phyloP scores from a whole-genome alignment of 2,797 vertebrate genomes.

The Hoplostethus mediterraneus region DNA sequence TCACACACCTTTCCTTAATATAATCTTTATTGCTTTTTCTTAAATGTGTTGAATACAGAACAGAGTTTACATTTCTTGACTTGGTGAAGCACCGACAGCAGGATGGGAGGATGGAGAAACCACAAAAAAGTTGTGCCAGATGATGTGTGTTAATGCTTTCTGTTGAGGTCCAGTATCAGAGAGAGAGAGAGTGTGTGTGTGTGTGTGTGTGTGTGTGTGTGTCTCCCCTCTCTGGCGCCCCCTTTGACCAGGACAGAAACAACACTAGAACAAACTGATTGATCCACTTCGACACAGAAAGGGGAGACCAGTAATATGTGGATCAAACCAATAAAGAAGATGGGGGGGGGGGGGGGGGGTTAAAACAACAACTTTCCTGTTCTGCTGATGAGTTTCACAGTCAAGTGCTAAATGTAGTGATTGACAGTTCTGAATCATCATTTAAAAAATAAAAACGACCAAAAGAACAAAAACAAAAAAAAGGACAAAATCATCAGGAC shows the following conservation, averaged over 20 bases:
- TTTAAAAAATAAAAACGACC: conserved; percentile 31
- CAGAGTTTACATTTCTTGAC: conserved; percentile 89
- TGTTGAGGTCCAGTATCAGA: conserved; percentile 59
- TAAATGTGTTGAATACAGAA: conserved; percentile 89
- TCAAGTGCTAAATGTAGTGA: conserved; percentile 98
- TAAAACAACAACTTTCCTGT: conserved; percentile 66
- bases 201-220: conserved; percentile 86
- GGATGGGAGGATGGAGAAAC: conserved; percentile 1
- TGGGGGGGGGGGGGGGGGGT: too few relatives aligned
- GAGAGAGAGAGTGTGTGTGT: conserved; percentile 16
- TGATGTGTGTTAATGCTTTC: conserved; percentile 69
- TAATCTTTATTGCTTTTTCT: conserved; percentile 94
- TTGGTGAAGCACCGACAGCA: conserved; percentile 90
- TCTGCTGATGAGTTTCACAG: conserved; percentile 86
- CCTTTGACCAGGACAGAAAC: conserved; percentile 45
- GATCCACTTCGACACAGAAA: neutral
- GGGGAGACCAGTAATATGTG: neutral
- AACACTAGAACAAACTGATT: too few relatives aligned
- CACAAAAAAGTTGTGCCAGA: conserved; percentile 15
- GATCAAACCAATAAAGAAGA: neutral
- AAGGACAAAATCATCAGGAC: conserved; percentile 63
- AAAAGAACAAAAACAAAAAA: conserved; percentile 37
- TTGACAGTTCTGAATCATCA: conserved; percentile 84
- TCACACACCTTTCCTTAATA: conserved; percentile 78
- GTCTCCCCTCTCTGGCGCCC: conserved; percentile 32